Conservation (phyloP, 2,888 invertebrate species). For the Toxonevra muliebris region DNA sequence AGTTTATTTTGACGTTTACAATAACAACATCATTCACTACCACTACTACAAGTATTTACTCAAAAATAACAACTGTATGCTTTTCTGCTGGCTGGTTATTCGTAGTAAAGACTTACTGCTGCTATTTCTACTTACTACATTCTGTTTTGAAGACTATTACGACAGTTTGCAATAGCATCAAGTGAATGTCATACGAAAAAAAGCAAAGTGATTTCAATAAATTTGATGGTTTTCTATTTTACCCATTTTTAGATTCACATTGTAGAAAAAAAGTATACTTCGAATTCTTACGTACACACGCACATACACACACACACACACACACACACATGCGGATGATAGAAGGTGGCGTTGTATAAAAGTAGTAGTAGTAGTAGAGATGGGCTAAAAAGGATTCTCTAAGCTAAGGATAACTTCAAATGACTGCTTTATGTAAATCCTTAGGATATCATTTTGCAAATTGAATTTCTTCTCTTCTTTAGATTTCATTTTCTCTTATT, state of each 20-base stretch:
- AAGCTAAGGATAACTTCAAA: conserved; percentile 58
- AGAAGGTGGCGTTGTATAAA: not conserved
- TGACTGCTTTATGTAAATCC: conserved; percentile 62
- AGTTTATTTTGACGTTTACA: too few relatives aligned
- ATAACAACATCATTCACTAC: too few relatives aligned
- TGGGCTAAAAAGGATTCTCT: conserved; percentile 29
- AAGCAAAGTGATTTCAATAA: conserved; percentile 61
- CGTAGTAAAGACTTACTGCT: too few relatives aligned
- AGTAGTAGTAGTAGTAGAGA: not conserved
- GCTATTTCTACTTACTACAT: too few relatives aligned
- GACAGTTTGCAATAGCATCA: conserved; percentile 23
- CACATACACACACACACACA: not conserved
- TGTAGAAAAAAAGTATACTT: not conserved
- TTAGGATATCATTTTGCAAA: conserved; percentile 61
- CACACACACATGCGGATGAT: not conserved
- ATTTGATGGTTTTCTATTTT: conserved; percentile 63
- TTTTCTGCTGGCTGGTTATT: too few relatives aligned
- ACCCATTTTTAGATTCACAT: conserved; percentile 31
- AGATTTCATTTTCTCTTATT: conserved; percentile 39
- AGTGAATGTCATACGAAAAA: conserved; percentile 23
- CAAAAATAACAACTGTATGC: too few relatives aligned
- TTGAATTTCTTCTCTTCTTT: conserved; percentile 60
- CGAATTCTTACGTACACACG: not conserved
- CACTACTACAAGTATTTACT: too few relatives aligned
- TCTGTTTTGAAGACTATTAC: too few relatives aligned